Evolutionary conservation across 2,113 vertebrate species (phyloP).

Genomic region (Carassius auratus): DNA sequence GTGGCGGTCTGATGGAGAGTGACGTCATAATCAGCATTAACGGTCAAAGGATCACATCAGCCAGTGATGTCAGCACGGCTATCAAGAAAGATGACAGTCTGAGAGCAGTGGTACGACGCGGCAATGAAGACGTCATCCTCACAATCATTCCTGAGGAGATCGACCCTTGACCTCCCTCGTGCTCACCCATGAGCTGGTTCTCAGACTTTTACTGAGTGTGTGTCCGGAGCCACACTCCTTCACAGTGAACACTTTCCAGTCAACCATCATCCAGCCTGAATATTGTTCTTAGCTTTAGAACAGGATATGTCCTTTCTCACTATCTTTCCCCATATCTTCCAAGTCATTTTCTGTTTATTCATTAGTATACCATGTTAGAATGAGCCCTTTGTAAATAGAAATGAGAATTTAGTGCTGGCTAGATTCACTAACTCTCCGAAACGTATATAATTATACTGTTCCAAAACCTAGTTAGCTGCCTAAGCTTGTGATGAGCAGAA

Average conservation of each 20-base stretch:
- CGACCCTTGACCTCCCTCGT: conserved; percentile 81
- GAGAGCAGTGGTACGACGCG: conserved; percentile 87
- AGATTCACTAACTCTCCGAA: not conserved
- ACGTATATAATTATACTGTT: not conserved
- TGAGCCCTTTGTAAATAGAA: conserved; percentile 9
- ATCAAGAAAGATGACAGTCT: conserved; percentile 85
- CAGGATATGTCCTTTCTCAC: not conserved
- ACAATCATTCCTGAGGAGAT: conserved; percentile 89
- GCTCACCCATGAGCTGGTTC: conserved; percentile 78
- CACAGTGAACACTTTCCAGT: conserved; percentile 18
- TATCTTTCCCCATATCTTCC: not conserved
- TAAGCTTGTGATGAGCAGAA: not conserved
- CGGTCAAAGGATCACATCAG: conserved; percentile 84
- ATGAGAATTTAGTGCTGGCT: not conserved
- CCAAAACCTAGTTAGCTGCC: not conserved
- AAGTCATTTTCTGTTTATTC: not conserved
- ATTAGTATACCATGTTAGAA: not conserved
- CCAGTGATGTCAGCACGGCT: conserved; percentile 90
- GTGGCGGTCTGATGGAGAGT: conserved; percentile 88
- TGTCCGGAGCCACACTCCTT: conserved; percentile 50
- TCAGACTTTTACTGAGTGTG: conserved; percentile 70
- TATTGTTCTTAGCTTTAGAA: not conserved
- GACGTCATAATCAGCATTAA: conserved; percentile 99
- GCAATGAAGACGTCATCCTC: conserved; percentile 91
- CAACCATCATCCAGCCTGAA: not conserved